Evolutionary conservation across 2,113 vertebrate genomes (phyloP).

Genomic region (Percina caprodes): DNA sequence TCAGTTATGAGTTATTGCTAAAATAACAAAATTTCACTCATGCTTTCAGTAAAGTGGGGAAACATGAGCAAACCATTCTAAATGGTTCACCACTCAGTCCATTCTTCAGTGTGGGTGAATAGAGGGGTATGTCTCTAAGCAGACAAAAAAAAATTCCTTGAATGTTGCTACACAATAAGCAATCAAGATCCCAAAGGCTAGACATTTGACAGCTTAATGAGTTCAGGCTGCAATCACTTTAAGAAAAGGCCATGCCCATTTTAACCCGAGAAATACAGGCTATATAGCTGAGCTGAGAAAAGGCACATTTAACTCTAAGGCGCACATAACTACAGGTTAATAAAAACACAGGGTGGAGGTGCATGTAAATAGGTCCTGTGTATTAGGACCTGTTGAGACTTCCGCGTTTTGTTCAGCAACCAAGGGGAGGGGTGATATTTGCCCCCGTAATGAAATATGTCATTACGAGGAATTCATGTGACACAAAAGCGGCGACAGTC

Average conservation of each 20-base stretch:
- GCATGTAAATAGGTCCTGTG: constrained; percentile 71
- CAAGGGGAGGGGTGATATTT: constrained; percentile 89
- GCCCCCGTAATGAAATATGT: constrained; percentile 99
- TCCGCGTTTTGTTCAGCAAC: constrained; percentile 90
- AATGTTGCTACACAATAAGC: constrained; percentile 79
- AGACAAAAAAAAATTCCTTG: constrained; percentile 65
- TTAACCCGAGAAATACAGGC: constrained; percentile 57
- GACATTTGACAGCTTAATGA: constrained; percentile 81
- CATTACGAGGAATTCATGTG: constrained; percentile 99
- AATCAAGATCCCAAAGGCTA: constrained; percentile 76
- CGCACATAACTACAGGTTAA: constrained; percentile 89
- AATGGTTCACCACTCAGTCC: constrained; percentile 32
- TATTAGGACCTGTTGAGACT: constrained; percentile 87
- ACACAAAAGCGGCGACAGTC: constrained; percentile 98
- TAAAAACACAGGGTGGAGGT: constrained; percentile 65
- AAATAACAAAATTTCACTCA: constrained; percentile 4
- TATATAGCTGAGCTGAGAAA: constrained; percentile 65
- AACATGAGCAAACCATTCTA: constrained; percentile 26
- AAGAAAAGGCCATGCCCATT: constrained; percentile 71
- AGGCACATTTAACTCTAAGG: constrained; percentile 79
- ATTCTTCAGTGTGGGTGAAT: constrained; percentile 32
- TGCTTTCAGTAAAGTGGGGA: not conserved
- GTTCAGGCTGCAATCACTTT: constrained; percentile 77
- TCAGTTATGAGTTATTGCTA: not conserved
- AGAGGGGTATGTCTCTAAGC: constrained; percentile 49